Percentiles rank a stretch among this genome's conserved stretches.
Evolutionary conservation across 1,140 invertebrate species (phyloP).

Genomic region (roundworm (Caenorhabditis elegans)): WBcel235 BX284605.5:14651501-14652000

Average conservation of each 20-base stretch:
- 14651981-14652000: too few relatives aligned
- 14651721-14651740: slow-evolving; percentile 59
- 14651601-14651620: slow-evolving; percentile 62
- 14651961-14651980: too few relatives aligned
- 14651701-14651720: slow-evolving; percentile 54
- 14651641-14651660: slow-evolving; percentile 50
- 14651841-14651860: slow-evolving; percentile 49
- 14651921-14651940: too few relatives aligned
- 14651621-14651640: slow-evolving; percentile 59
- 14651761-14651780: slow-evolving; percentile 49
- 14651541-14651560: slow-evolving; percentile 63
- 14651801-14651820: slow-evolving; percentile 56
- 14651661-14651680: slow-evolving; percentile 53
- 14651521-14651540: slow-evolving; percentile 52
- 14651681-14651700: slow-evolving; percentile 54
- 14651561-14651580: slow-evolving; percentile 57
- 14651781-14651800: slow-evolving; percentile 58
- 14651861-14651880: too few relatives aligned
- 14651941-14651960: too few relatives aligned
- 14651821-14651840: slow-evolving; percentile 55
- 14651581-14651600: slow-evolving; percentile 60
- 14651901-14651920: too few relatives aligned
- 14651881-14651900: too few relatives aligned
- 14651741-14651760: slow-evolving; percentile 42
- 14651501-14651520: too few relatives aligned